Evolutionary conservation across 2,113 vertebrate genomes (phyloP).

Genomic region (Petroica traversi): DNA sequence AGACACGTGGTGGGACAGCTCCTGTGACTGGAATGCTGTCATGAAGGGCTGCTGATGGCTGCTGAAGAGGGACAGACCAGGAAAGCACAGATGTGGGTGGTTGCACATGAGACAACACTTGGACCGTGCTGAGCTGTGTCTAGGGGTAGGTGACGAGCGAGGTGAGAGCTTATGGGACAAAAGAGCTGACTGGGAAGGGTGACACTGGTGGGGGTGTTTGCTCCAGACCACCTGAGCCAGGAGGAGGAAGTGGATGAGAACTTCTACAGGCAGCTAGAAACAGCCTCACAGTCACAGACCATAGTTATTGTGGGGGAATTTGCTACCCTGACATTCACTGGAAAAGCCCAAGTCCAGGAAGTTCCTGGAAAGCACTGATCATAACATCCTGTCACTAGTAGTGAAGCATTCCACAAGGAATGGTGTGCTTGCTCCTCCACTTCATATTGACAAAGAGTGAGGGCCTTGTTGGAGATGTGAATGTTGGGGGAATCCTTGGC

Average conservation of each 20-base stretch:
- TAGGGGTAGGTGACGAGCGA: accelerated
- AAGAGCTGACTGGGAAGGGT: neutral
- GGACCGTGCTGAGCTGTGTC: neutral
- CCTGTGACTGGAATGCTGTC: neutral
- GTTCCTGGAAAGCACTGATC: neutral
- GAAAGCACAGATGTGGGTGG: accelerated
- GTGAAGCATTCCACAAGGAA: neutral
- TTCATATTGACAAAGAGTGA: neutral
- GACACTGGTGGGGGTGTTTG: neutral
- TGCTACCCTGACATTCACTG: neutral
- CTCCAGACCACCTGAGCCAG: accelerated
- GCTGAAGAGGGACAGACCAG: neutral
- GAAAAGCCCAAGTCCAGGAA: neutral
- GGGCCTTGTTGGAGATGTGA: neutral
- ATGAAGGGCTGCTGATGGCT: accelerated
- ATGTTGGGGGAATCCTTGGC: neutral
- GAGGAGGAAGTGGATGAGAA: neutral
- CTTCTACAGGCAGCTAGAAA: neutral
- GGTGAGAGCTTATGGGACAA: neutral
- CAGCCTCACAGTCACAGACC: neutral
- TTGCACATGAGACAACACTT: neutral
- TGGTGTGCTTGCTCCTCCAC: neutral
- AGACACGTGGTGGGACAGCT: accelerated
- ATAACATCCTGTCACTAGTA: accelerated
- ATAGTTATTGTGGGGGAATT: neutral